Base-by-base conservation (phyloP, 2,888 invertebrate genomes). In the Coremacera marginata region DNA sequence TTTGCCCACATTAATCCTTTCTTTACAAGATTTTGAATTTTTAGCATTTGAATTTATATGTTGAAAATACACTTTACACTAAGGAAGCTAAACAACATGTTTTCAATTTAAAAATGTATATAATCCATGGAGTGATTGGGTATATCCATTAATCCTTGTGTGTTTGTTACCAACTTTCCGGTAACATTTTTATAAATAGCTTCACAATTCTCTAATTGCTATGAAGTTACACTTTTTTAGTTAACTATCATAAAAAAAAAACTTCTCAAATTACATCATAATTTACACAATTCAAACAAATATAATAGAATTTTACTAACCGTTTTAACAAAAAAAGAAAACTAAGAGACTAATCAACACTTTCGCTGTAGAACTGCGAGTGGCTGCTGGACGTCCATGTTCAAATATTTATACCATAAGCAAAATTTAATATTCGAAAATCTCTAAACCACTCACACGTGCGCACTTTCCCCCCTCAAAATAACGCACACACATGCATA, bases 291-390 rank as follows among this genome's bases (percentile, higher is more conserved):
- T 16, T 73, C 44, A 52, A 8, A 8, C 2, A 4, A 70, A 77
- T 63, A 65, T 34, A 75, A 5, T 67, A 62, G 77, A 78, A 19
- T 27, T 51, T 52, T 82, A 88, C 88, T 84, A 85, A 88, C 88
- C 88, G 87, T 88, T 87, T 74, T 57, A 65, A 74, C 67, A 74
- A 74, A 74, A 82, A 83, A 83, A 84, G 84, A 84, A 87, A 86
- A 84, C 81, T 86, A 84, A 83, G 84, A 86, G 85, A 85, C 86
- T 84, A 85, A 88, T 83, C 89, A 88, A 89, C 89, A 89, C 89
- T 89, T 89, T 89, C 88, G 88, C 89, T 88, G 85, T 87, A 88
- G 89, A 89, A 89, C 89, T 89, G 89, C 89, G 89, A 89, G 89
- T 89, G 89, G 80, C 84, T 87, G 84, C 89, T 89, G 89, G 89